phyloP scores from a whole-genome alignment of 2,888 invertebrate species.

The Tachina lurida region DNA sequence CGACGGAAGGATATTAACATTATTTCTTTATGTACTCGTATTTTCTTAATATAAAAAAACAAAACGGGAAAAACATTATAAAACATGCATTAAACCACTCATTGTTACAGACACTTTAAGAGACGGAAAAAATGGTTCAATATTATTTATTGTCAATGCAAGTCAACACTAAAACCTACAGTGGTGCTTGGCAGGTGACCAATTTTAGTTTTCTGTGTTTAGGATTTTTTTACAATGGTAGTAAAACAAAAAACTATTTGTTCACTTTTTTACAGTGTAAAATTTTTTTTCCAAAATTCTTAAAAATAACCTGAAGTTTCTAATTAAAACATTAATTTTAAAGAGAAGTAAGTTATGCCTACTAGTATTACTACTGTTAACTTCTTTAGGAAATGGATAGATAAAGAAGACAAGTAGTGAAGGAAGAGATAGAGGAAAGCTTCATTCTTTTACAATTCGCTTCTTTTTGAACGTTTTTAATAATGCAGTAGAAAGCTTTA shows the following conservation, averaged over 20 bases:
- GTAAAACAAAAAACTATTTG: no score
- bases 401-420: no score
- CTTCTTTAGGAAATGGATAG: no score
- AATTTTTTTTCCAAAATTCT: not conserved
- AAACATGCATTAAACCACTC: conserved; percentile 64
- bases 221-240: not conserved
- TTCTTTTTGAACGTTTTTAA: no score
- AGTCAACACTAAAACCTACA: not conserved
- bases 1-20: conserved; percentile 70
- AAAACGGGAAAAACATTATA: conserved; percentile 27
- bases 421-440: no score
- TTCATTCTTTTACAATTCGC: no score
- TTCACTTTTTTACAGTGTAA: not conserved
- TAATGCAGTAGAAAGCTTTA: no score
- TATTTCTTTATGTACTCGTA: conserved; percentile 27
- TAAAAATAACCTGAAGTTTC: not conserved
- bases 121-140: not conserved
- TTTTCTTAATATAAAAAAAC: not conserved
- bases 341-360: no score
- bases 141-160: conserved; percentile 7
- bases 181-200: not conserved
- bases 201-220: not conserved
- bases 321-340: no score
- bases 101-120: conserved; percentile 17
- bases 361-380: no score